Evolutionary conservation across 2,888 invertebrate species (phyloP), one percentile per base, ranked within the genome.

Genomic region (Nymphalis c-album): DNA sequence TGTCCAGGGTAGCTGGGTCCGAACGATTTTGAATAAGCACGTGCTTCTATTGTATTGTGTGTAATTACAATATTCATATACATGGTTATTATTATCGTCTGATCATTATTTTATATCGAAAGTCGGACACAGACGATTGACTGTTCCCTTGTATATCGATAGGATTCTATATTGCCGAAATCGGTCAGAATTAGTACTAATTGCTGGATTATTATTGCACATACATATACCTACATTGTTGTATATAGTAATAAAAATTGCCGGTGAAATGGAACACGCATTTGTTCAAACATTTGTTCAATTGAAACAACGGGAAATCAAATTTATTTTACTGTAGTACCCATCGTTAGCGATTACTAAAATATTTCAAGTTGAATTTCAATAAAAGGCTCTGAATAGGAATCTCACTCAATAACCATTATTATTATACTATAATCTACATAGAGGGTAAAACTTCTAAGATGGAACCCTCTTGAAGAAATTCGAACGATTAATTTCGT

Each of bases 1-100:
- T 90, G 90, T 81, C 81, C 78, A 73, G 75, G 71, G 74, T 72
- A 63, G 60, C 75, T 55, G 69, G 26, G 26, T 31, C 58, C 69
- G 67, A 70, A 72, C 70, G 72, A 69, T 20, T 48, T 51, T 62
- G 45, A 31, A 40, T 18, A 45, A 35, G 45, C 45, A 60, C 47
- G 47, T 20, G 40, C 40, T 3, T 3, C 40, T 45, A 18, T 18
- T n/a, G 13, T 57, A 40, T 10, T 10, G 31, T 55, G 13, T 35
- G 7, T 40, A 40, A 20, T 40, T 57, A 35, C 18, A 18, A 35
- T 57, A 57, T 40, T 57, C 40, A 57, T 57, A 57, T n/a, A 35
- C 1, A n/a, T 57, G 26, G n/a, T 40, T 7, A 40, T 13, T 13
- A 31, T 31, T 31, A 31, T 31, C 26, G 26, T 31, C 6, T 31